Percentiles rank a stretch among this genome's conserved stretches.
phyloP scores from a whole-genome alignment of 2,113 vertebrate species.

The Protomyctophum bolini region DNA sequence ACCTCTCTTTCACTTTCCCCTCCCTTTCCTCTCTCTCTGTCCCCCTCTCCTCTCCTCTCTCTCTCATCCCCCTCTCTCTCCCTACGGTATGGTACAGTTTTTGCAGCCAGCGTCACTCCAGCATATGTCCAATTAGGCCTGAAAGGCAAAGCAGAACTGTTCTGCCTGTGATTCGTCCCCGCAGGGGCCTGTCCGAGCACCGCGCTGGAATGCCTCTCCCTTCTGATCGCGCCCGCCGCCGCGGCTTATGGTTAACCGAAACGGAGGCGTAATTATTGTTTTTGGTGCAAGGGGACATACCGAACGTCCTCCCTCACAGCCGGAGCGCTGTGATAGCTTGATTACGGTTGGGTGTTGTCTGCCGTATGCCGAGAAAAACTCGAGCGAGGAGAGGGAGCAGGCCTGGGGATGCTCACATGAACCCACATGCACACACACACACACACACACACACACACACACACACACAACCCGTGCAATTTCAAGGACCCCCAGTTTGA shows the following conservation, averaged over 20 bases:
- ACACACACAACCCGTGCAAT: too few relatives aligned
- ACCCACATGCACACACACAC: conserved; percentile 22
- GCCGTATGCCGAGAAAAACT: conserved; percentile 79
- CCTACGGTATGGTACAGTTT: conserved; percentile 64
- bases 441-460: conserved; percentile 11
- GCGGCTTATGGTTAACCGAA: conserved; percentile 93
- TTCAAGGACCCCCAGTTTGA: too few relatives aligned
- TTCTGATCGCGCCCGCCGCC: conserved; percentile 83
- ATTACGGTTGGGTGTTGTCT: conserved; percentile 88
- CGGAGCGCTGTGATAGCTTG: conserved; percentile 91
- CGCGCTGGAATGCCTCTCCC: conserved; percentile 80
- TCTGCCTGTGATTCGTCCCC: conserved; percentile 79
- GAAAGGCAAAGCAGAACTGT: conserved; percentile 76
- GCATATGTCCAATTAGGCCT: conserved; percentile 85
- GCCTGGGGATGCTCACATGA: background rate
- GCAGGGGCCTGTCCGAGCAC: conserved; percentile 78
- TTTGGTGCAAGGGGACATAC: conserved; percentile 80
- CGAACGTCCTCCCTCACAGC: too few relatives aligned
- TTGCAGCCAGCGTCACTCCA: conserved; percentile 71
- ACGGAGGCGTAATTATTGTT: conserved; percentile 97
- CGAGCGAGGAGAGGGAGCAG: conserved; percentile 19
- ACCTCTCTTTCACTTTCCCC: background rate
- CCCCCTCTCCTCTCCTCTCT: background rate
- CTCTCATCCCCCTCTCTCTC: conserved; percentile 26
- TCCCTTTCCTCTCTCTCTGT: background rate